Conservation (phyloP, 1,140 invertebrate genomes). For the Drosophila ohnishii region DNA sequence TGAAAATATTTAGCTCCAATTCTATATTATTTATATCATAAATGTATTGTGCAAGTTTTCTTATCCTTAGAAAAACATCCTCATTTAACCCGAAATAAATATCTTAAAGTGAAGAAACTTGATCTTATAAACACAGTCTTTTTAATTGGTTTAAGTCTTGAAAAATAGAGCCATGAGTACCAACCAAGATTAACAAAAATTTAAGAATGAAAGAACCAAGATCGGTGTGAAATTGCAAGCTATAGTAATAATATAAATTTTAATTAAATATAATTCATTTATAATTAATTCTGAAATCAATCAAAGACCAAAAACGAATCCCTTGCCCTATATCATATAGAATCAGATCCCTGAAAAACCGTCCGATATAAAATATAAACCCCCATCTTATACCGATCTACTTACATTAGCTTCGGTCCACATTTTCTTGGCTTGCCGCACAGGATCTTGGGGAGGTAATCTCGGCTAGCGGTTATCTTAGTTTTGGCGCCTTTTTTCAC, state of each 20-base stretch:
- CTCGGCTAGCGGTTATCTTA: constrained; percentile 26
- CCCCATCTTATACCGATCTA: constrained; percentile 20
- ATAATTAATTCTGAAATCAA: neutral
- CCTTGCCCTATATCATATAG: neutral
- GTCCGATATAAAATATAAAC: too few species aligned
- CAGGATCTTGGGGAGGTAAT: constrained; percentile 42
- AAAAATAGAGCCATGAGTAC: too few species aligned
- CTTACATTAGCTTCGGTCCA: constrained; percentile 72
- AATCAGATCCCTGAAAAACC: neutral
- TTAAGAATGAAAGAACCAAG: neutral
- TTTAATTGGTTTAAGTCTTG: neutral
- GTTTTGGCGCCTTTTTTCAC: constrained; percentile 67
- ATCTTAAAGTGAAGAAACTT: neutral
- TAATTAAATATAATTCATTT: neutral
- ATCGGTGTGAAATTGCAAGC: neutral
- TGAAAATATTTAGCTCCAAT: too few species aligned
- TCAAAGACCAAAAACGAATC: neutral
- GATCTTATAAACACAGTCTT: neutral
- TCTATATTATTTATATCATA: neutral
- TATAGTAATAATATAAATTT: neutral
- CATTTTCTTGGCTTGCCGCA: constrained; percentile 59
- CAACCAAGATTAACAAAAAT: too few species aligned
- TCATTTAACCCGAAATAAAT: neutral
- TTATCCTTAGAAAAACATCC: neutral
- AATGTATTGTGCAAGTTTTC: neutral